phyloP scores from a whole-genome alignment of 2,113 vertebrate genomes.

The Aspiorhynchus laticeps region DNA sequence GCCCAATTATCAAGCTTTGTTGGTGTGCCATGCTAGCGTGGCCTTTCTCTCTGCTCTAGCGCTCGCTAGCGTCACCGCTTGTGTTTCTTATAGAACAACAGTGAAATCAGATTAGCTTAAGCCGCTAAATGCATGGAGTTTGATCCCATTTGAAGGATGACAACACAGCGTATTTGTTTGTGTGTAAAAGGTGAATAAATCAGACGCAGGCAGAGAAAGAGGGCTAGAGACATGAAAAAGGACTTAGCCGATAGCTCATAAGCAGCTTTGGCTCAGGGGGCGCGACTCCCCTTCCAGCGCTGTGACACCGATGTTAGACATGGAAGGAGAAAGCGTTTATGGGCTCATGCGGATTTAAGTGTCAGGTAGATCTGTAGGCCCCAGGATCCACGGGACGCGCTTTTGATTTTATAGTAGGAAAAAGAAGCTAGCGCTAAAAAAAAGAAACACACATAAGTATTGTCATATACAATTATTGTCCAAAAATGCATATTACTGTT shows the following conservation, averaged over 20 bases:
- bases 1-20: conserved; percentile 48
- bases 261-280: conserved; percentile 64
- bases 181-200: conserved; percentile 63
- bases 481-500: background rate
- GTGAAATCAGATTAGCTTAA: conserved; percentile 75
- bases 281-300: conserved; percentile 56
- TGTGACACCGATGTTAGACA: conserved; percentile 47
- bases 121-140: conserved; percentile 69
- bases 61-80: conserved; percentile 58
- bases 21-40: conserved; percentile 51
- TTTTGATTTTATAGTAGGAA: background rate
- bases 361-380: background rate
- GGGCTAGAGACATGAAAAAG: conserved; percentile 59
- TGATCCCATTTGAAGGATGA: conserved; percentile 73
- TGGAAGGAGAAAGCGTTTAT: conserved; percentile 14
- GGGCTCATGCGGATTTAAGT: background rate
- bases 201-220: conserved; percentile 26
- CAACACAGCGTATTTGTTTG: conserved; percentile 67
- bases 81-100: conserved; percentile 65
- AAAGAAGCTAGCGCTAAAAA: background rate
- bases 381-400: background rate
- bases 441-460: background rate
- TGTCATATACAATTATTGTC: background rate
- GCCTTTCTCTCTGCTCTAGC: conserved; percentile 48
- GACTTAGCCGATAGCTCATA: conserved; percentile 60